A percentile compares a stretch with the other conserved stretches of the same genome.
phyloP scores from a whole-genome alignment of 2,888 invertebrate species.

The Proisotoma minuta region DNA sequence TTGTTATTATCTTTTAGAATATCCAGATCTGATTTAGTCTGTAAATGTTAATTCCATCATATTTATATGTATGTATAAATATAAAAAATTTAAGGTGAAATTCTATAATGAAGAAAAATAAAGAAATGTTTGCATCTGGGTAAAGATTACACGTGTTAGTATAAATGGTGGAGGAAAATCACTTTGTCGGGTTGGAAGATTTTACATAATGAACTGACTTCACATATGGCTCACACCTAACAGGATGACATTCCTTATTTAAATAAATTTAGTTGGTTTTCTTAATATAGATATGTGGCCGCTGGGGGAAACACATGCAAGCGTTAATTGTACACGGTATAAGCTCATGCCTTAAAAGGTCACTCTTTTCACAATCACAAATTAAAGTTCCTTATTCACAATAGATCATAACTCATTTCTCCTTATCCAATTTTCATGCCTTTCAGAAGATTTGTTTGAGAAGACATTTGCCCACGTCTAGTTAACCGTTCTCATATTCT shows the following conservation, averaged over 20 bases:
- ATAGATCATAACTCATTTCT: conserved; percentile 12
- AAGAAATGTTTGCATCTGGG: too few species aligned
- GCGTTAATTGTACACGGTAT: neutral
- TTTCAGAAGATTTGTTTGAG: conserved; percentile 11
- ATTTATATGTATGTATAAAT: too few species aligned
- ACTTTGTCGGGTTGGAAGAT: too few species aligned
- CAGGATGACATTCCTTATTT: neutral
- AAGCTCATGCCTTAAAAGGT: neutral
- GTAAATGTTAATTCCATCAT: too few species aligned
- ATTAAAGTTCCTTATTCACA: conserved; percentile 2
- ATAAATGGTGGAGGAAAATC: too few species aligned
- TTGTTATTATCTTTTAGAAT: too few species aligned
- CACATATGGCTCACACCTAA: neutral
- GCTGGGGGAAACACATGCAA: neutral
- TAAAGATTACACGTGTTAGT: too few species aligned
- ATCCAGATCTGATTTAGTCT: too few species aligned
- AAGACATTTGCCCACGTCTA: neutral
- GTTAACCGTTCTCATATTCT: neutral
- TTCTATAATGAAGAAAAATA: too few species aligned
- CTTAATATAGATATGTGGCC: neutral
- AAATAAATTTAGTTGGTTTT: neutral
- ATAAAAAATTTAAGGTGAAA: too few species aligned
- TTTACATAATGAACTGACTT: too few species aligned
- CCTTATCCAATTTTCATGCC: conserved; percentile 18
- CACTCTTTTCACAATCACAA: conserved; percentile 2